These are phyloP conservation scores for Syritta pipiens DNA, from an alignment of 2,888 invertebrate genomes.

Conservation along the genomic window DNA sequence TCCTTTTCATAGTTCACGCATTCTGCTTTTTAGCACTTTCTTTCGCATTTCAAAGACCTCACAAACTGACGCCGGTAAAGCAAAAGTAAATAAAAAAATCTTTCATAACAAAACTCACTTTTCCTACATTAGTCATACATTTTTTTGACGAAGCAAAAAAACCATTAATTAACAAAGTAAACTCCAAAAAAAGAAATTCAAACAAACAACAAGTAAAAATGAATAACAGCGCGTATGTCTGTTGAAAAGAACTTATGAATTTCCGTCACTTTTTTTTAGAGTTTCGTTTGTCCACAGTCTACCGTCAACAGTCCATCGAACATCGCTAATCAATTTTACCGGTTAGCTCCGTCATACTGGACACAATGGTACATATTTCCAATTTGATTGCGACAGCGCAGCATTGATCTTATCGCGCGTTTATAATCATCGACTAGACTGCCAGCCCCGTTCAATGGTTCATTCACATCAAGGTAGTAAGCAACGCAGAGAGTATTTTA, in stretches of 20 bases:
- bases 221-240: neutral
- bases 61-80: too few relatives aligned
- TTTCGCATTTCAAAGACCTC: too few relatives aligned
- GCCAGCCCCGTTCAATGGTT: conserved; percentile 5
- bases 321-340: conserved; percentile 18
- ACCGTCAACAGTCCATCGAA: too few relatives aligned
- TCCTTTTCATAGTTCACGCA: too few relatives aligned
- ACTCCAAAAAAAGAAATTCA: neutral
- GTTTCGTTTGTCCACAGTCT: too few relatives aligned
- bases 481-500: too few relatives aligned
- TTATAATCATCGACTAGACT: neutral
- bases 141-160: neutral
- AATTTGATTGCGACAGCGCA: neutral
- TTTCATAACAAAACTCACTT: too few relatives aligned
- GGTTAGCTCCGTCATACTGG: neutral
- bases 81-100: too few relatives aligned
- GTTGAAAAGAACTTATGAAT: neutral
- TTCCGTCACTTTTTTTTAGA: conserved; percentile 6
- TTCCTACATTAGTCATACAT: neutral
- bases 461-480: conserved; percentile 18
- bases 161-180: neutral
- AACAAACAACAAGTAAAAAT: neutral
- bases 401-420: conserved; percentile 15
- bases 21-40: too few relatives aligned
- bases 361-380: neutral